Base-by-base conservation (phyloP, 2,888 invertebrate genomes). In the Dugesia japonica region DNA sequence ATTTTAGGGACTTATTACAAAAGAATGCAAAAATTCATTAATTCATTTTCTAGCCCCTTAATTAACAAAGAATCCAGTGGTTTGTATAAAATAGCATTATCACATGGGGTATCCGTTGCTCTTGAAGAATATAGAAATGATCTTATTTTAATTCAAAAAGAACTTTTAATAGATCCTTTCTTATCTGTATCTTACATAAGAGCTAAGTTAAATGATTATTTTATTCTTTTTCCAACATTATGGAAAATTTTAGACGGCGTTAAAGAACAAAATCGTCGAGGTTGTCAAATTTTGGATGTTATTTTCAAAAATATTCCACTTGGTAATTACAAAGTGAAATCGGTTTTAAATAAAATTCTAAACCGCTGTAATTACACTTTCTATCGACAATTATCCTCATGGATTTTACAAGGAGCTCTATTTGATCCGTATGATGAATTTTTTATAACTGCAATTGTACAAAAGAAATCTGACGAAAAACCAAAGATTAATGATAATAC, bases 321-420 rank as follows among this genome's bases (percentile, higher is more conserved):
- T 23, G 56, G 56, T 13, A 56, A 56, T n/a, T n/a, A 4, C 7
- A 4, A 23, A 1, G 7, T 56, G 9, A n/a, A 56, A n/a, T 1
- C 1, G 7, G n/a, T 56, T 17, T 27, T 76, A 17, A 17, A 71
- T n/a, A 71, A 26, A 76, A 89, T 92, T 81, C 88, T 89, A 78
- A 87, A 88, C 78, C 87, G 87, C 72, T 88, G 92, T 72, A 91
- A 92, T 83, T 87, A 88, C 78, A 89, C 91, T 33, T 89, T 93
- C 84, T 89, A 90, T 79, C 89, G 90, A 80, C 92, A 93, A 83
- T 86, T 93, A 20, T 89, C 90, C 71, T 89, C 89, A 79, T 93
- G 93, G 93, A 86, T 93, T 71, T 86, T 93, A 26, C 90, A 91
- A 85, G 93, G 92, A 0, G 88, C 90, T 80, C 84, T 92, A 75